Conservation (phyloP, 1,140 invertebrate species). For the Tetragnatha versicolor region DNA sequence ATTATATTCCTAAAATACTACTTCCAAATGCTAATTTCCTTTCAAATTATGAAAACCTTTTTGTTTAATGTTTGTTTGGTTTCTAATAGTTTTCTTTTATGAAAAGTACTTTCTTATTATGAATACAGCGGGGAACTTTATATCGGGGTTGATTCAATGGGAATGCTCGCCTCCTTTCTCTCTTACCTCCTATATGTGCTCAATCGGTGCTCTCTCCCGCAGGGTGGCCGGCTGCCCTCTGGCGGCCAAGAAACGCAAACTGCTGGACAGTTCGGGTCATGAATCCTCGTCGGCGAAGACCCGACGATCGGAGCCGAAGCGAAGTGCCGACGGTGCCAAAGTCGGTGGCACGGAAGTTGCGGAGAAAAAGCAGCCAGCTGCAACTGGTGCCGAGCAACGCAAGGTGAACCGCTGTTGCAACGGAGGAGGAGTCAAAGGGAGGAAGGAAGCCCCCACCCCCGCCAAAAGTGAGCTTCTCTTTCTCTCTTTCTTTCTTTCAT, state of each 20-base stretch:
- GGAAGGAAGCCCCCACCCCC: neutral
- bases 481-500: too few relatives aligned
- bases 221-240: constrained; percentile 60
- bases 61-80: neutral
- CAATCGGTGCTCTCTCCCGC: neutral
- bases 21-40: neutral
- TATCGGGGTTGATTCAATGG: too few relatives aligned
- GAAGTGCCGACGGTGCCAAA: constrained; percentile 20
- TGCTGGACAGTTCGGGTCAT: constrained; percentile 36
- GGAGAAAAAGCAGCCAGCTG: neutral
- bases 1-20: neutral
- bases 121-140: too few relatives aligned
- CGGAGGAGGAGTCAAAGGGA: neutral
- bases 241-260: constrained; percentile 58
- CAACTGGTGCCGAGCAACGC: neutral
- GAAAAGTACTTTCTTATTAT: neutral
- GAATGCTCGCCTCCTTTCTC: too few relatives aligned
- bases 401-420: constrained; percentile 11
- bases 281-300: constrained; percentile 48
- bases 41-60: neutral
- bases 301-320: constrained; percentile 29
- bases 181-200: neutral
- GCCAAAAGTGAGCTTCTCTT: too few relatives aligned
- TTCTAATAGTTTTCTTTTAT: neutral
- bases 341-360: neutral